Evolutionary conservation across 2,888 invertebrate species (phyloP), one percentile per base, ranked within the genome.

Genomic region (Agrypnus murinus): DNA sequence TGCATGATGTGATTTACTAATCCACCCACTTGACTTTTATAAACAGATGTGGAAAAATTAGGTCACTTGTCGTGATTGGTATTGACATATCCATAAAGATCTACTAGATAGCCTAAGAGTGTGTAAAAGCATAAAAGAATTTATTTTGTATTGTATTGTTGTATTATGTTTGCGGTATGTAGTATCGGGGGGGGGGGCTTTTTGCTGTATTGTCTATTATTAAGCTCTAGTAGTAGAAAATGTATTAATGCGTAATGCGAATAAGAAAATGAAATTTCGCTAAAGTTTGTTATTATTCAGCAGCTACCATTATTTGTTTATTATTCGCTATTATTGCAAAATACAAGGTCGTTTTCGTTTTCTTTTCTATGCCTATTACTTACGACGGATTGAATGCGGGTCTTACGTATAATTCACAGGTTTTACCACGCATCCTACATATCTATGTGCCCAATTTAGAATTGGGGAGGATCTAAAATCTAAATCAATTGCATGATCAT

Each of bases 11-110:
- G 48, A 50, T 43, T 64, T 64, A 53, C 53, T 40, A 64, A 53
- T 64, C 50, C 64, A 64, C 64, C 64, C 64, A 64, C 64, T 64
- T 64, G 64, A 38, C 64, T 64, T 62, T 60, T 25, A n/a, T n/a
- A 25, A 45, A 31, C 50, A 50, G 50, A 50, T 50, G 50, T 62
- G 64, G 64, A 64, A 64, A 64, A 64, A 53, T 64, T 64, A 31
- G 64, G 64, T 64, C 64, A 64, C 64, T 64, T 64, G 64, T 64
- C 64, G 64, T 64, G 64, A 64, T 64, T 64, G 64, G 50, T 64
- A 64, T 64, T 64, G 64, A 64, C 64, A 53, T 53, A 64, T 64
- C 36, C 53, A 34, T 25, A 25, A 25, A 64, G 64, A 64, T 64
- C 38, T n/a, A n/a, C n/a, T 64, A 64, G 38, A 64, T 48, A 64